A percentile compares a stretch with the other conserved stretches of the same genome.
Evolutionary conservation across 2,113 vertebrate species (phyloP).

Genomic region (Candoia aspera): DNA sequence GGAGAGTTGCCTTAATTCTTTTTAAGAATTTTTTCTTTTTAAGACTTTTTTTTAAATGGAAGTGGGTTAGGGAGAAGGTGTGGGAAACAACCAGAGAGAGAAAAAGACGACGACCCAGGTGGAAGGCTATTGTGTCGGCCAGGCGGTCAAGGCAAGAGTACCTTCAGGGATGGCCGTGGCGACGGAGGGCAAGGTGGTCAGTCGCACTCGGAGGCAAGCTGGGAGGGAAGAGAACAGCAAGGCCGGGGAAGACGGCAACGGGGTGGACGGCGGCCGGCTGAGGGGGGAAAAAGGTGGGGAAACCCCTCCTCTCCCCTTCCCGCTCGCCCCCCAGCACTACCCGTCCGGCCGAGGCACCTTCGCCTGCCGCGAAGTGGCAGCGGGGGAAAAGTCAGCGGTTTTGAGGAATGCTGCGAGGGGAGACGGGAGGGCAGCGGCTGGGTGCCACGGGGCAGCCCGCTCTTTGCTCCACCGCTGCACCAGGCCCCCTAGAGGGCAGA

Average conservation of each 20-base stretch:
- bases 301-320: not conserved
- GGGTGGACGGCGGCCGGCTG: not conserved
- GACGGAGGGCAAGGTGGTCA: not conserved
- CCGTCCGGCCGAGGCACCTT: conserved; percentile 56
- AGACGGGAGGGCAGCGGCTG: not conserved
- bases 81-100: not conserved
- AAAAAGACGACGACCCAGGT: not conserved
- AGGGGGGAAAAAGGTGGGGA: not conserved
- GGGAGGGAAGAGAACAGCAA: not conserved
- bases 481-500: not conserved
- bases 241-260: not conserved
- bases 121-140: not conserved
- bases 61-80: not conserved
- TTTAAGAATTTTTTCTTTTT: too few species aligned
- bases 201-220: not conserved
- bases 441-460: not conserved
- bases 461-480: not conserved
- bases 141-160: conserved; percentile 28
- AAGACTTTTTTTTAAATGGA: not conserved
- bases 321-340: not conserved
- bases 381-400: conserved; percentile 46
- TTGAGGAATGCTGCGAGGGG: conserved; percentile 59
- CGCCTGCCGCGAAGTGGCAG: conserved; percentile 65
- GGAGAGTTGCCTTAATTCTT: not conserved
- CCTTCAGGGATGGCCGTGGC: not conserved